Conservation (phyloP, 2,888 invertebrate species). For the Erpobdella octoculata region DNA sequence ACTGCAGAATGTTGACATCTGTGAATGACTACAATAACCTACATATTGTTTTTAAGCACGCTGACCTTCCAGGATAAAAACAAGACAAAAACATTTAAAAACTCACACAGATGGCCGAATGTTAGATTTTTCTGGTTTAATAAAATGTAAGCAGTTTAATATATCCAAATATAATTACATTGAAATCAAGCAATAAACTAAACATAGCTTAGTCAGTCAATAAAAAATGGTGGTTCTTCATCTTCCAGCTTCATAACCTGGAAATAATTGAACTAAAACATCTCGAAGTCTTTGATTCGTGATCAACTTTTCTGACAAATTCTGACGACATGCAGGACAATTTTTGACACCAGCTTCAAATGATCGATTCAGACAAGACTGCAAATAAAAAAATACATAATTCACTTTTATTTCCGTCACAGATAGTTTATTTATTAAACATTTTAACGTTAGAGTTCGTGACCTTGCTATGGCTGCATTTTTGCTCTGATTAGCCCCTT, state of each 20-base stretch:
- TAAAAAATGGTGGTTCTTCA: not conserved
- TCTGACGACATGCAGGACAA: conserved; percentile 66
- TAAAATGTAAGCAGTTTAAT: too few species aligned
- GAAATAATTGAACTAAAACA: conserved; percentile 60
- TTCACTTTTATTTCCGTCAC: too few species aligned
- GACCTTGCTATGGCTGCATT: too few species aligned
- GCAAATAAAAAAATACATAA: too few species aligned
- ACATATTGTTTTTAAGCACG: too few species aligned
- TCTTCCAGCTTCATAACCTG: conserved; percentile 58
- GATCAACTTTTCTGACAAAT: conserved; percentile 55
- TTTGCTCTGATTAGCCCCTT: too few species aligned
- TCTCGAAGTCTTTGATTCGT: conserved; percentile 59
- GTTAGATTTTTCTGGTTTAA: not conserved
- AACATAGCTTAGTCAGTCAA: not conserved
- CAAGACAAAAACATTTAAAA: not conserved
- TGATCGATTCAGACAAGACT: conserved; percentile 63
- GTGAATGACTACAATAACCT: too few species aligned
- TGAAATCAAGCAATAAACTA: not conserved
- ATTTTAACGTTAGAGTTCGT: too few species aligned
- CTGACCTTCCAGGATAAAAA: too few species aligned
- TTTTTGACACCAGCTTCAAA: conserved; percentile 60
- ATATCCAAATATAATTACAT: too few species aligned
- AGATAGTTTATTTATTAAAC: too few species aligned
- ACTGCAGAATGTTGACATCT: too few species aligned
- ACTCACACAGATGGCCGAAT: not conserved